Conservation (phyloP, 2,113 vertebrate species). For the Lepus timidus region DNA sequence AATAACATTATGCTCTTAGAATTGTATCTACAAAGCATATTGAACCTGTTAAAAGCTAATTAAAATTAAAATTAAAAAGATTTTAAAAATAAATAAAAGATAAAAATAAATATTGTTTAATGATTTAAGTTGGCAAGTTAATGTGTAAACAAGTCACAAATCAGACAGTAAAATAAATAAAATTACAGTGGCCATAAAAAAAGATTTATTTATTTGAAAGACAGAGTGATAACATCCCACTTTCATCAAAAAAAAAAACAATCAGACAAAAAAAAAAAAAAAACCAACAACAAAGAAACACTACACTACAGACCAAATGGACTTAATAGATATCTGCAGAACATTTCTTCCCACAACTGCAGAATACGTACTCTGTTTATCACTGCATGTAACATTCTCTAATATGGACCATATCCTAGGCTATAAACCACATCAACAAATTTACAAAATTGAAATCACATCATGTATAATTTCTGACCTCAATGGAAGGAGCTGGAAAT, state of each 20-base stretch:
- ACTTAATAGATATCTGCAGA: background rate
- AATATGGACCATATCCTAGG: background rate
- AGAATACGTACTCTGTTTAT: background rate
- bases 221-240: no score
- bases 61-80: no score
- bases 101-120: no score
- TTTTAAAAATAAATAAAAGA: no score
- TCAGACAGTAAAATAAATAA: no score
- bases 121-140: no score
- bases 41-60: no score
- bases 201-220: no score
- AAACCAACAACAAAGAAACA: background rate
- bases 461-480: background rate
- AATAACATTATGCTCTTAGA: no score
- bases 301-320: background rate
- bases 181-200: no score
- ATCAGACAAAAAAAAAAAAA: background rate
- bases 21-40: no score
- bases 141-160: no score
- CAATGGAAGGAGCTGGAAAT: background rate
- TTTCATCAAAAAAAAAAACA: background rate
- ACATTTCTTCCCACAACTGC: background rate
- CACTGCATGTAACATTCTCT: background rate
- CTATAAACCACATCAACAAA: background rate
- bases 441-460: background rate